phyloP scores from a whole-genome alignment of 2,888 invertebrate genomes.

The Leucoma salicis region DNA sequence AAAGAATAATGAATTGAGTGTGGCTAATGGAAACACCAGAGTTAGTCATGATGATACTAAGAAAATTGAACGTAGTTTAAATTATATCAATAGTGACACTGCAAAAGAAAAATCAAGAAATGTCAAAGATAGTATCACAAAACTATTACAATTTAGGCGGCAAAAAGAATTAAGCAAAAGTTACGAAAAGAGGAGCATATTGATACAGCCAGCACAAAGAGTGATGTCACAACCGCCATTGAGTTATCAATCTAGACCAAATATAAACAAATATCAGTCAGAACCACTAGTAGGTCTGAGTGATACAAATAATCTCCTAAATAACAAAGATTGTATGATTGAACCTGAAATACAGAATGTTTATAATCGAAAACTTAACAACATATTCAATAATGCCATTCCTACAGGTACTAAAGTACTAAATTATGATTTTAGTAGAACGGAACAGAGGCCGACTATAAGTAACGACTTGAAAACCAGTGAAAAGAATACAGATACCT shows the following conservation, averaged over 20 bases:
- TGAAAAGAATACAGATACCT: background rate
- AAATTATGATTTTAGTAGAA: conserved; percentile 8
- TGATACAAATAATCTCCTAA: conserved; percentile 28
- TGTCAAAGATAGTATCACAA: conserved; percentile 50
- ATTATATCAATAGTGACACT: background rate
- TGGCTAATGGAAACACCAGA: conserved; percentile 1
- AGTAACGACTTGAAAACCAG: background rate
- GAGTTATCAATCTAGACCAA: background rate
- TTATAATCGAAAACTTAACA: conserved; percentile 10
- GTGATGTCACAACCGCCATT: background rate
- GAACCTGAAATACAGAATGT: conserved; percentile 31
- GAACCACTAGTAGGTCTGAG: conserved; percentile 33
- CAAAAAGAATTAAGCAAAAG: conserved; percentile 31
- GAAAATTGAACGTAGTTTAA: conserved; percentile 6
- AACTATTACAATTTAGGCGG: conserved; percentile 55
- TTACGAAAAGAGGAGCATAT: no score
- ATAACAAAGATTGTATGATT: background rate
- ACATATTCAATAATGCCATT: conserved; percentile 7
- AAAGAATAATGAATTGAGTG: background rate
- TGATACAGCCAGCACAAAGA: conserved; percentile 19
- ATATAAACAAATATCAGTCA: conserved; percentile 39
- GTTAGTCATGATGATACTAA: conserved; percentile 2
- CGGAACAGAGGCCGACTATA: background rate
- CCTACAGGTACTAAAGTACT: conserved; percentile 5
- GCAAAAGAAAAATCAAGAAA: conserved; percentile 5